Base-by-base conservation (phyloP, 2,888 invertebrate genomes). In the Balanococcus diminutus region DNA sequence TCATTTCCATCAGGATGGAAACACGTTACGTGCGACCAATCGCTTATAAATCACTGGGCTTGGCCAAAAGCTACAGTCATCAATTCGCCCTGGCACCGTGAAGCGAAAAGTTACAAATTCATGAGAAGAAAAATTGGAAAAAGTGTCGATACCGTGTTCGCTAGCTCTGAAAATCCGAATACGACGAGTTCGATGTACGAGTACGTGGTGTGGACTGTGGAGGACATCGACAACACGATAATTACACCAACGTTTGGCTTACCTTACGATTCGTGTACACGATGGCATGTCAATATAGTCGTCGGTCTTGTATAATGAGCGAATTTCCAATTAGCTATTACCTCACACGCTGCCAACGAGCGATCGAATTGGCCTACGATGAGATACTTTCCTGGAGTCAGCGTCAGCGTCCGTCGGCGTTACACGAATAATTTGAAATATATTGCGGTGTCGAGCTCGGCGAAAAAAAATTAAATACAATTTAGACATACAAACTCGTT, bases 261-360 rank as follows among this genome's bases (percentile, higher is more conserved):
- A 36, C 5, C 3, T n/a, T 0, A 8, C 2, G 51, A 51, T 19
- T 51, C 51, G 51, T 51, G 51, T 19, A 3, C 51, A 19, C 51
- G 51, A 51, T 51, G 51, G 51, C 51, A 51, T 51, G 51, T 51
- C 51, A 51, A 9, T 19, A 28, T 5, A 28, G 28, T 67, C 3
- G 28, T 28, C 51, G 3, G 61, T 67, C 22, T 25, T 2, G 61
- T 28, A 67, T 67, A 67, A 67, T 28, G 61, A 67, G 61, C 28
- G 25, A 22, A 28, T 67, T 67, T 67, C 61, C 61, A 67, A 67
- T 67, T 67, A 67, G 61, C 28, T 67, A 67, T 67, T 28, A n/a
- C 51, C 51, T 67, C 61, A 67, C 61, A 28, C 22, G 22, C 28
- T 67, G 61, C 61, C 61, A 67, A 67, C n/a, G n/a, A n/a, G n/a